A percentile compares a stretch with the other conserved stretches of the same genome.
These are phyloP conservation scores for Abscondita cerata DNA, from an alignment of 2,888 invertebrate genomes.

Conservation along the genomic window DNA sequence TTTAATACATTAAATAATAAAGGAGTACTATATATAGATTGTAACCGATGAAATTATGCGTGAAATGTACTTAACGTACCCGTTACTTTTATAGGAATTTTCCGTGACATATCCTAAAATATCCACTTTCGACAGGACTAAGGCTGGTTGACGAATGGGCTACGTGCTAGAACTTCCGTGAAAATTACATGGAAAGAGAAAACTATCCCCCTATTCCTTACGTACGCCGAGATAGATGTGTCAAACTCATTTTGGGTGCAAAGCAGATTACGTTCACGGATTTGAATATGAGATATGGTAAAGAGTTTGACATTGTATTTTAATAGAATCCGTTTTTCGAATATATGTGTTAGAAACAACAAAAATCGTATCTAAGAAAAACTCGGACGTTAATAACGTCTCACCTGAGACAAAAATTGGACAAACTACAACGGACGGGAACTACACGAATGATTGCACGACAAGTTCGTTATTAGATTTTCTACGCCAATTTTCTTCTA, in stretches of 20 bases:
- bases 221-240: constrained; percentile 27
- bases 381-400: constrained; percentile 4
- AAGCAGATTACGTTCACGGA: constrained; percentile 32
- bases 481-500: constrained; percentile 23
- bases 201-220: constrained; percentile 8
- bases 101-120: constrained; percentile 21
- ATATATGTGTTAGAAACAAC: not conserved
- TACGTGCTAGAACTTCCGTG: constrained; percentile 34
- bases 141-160: constrained; percentile 40
- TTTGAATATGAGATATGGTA: constrained; percentile 29
- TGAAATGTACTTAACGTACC: constrained; percentile 23
- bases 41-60: constrained; percentile 17
- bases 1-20: too few relatives aligned
- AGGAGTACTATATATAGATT: constrained; percentile 7
- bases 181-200: constrained; percentile 37
- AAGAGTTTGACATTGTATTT: constrained; percentile 24
- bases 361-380: not conserved
- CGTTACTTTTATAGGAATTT: constrained; percentile 25
- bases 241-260: constrained; percentile 30
- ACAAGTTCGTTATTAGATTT: constrained; percentile 26
- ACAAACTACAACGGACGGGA: constrained; percentile 16
- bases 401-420: constrained; percentile 17
- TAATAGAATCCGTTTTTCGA: constrained; percentile 26
- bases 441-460: constrained; percentile 17
- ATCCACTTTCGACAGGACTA: constrained; percentile 40